phyloP scores from a whole-genome alignment of 2,113 vertebrate genomes.

The Tyto alba region DNA sequence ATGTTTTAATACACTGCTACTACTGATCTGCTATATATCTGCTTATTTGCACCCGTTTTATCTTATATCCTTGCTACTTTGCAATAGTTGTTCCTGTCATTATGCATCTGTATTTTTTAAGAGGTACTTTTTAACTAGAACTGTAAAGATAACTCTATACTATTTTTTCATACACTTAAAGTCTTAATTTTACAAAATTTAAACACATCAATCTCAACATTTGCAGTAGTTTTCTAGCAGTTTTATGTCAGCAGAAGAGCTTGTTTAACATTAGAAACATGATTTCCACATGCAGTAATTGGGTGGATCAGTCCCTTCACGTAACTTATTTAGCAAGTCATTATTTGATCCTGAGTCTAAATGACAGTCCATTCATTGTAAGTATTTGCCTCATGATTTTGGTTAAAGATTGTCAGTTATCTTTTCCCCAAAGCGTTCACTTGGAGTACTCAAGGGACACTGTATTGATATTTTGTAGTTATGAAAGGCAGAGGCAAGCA shows the following conservation, averaged over 20 bases:
- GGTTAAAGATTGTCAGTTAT: neutral
- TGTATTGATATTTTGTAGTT: neutral
- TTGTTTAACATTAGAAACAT: neutral
- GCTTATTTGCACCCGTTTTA: neutral
- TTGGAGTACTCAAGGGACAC: neutral
- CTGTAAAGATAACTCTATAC: neutral
- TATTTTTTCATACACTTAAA: neutral
- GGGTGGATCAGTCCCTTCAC: neutral
- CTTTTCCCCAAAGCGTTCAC: neutral
- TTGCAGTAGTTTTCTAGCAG: neutral
- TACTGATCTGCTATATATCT: neutral
- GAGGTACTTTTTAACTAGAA: neutral
- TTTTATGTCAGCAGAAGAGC: neutral
- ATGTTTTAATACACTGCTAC: neutral
- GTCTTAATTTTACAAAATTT: neutral
- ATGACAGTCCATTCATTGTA: neutral
- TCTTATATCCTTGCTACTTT: neutral
- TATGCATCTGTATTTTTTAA: neutral
- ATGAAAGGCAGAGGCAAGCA: neutral
- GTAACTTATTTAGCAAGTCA: neutral
- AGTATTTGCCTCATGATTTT: neutral
- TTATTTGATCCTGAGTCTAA: neutral
- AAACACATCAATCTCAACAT: neutral
- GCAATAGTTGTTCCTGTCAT: neutral
- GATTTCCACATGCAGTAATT: neutral